phyloP scores from a whole-genome alignment of 2,888 invertebrate genomes.

The Ashinkailepas kermadecensis region DNA sequence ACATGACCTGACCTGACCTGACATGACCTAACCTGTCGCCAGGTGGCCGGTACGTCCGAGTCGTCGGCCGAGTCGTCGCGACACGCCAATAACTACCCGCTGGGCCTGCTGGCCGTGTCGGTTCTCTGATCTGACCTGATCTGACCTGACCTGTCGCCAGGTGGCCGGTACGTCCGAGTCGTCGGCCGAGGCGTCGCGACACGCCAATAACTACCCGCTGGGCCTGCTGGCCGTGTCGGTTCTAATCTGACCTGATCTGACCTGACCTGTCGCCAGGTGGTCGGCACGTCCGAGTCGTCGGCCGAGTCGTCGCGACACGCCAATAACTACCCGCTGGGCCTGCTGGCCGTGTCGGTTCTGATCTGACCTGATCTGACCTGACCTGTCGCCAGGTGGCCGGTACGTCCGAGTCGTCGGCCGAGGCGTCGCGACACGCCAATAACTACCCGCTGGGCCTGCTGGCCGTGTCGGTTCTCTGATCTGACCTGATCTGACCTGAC shows the following conservation, averaged over 20 bases:
- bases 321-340: conserved; percentile 39
- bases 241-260: conserved; percentile 38
- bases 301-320: neutral
- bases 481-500: neutral
- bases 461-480: conserved; percentile 47
- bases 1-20: no score
- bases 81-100: no score
- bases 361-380: neutral
- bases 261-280: neutral
- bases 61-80: no score
- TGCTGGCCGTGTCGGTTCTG: conserved; percentile 46
- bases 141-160: neutral
- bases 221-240: conserved; percentile 46
- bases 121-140: no score
- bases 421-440: neutral
- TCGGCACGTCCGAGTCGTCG: neutral
- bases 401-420: neutral
- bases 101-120: no score
- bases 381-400: neutral
- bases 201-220: conserved; percentile 35
- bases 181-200: neutral
- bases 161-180: neutral
- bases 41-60: no score
- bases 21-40: no score
- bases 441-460: conserved; percentile 42